A percentile compares a stretch with the other conserved stretches of the same genome.
Evolutionary conservation across 2,888 invertebrate genomes (phyloP).

Genomic region (Amaurobius ferox): DNA sequence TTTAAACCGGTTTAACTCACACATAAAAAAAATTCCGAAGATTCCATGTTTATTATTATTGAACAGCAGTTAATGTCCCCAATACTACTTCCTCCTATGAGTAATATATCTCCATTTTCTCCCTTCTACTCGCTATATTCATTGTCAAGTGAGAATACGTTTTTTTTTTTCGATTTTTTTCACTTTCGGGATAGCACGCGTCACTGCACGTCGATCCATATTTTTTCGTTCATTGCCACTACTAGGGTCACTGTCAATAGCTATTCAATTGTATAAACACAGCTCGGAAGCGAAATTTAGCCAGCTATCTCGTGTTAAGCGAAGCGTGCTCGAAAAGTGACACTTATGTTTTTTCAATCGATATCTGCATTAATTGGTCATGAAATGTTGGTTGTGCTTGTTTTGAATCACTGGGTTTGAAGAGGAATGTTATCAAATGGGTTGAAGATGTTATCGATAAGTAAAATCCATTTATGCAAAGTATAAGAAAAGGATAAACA

Average conservation of each 20-base stretch:
- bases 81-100: neutral
- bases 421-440: too few species aligned
- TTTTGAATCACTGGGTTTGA: too few species aligned
- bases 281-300: conserved; percentile 5
- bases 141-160: conserved; percentile 2
- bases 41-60: neutral
- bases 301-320: conserved; percentile 13
- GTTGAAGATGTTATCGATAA: too few species aligned
- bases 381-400: too few species aligned
- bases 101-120: neutral
- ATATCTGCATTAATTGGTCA: too few species aligned
- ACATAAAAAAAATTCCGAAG: too few species aligned
- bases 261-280: conserved; percentile 22
- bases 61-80: neutral
- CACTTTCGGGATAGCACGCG: conserved; percentile 20
- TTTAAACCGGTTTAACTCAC: too few species aligned
- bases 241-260: conserved; percentile 28
- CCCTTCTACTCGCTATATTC: neutral
- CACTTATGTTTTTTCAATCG: too few species aligned
- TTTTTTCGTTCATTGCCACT: conserved; percentile 45
- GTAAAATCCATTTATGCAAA: too few species aligned
- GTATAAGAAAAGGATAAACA: too few species aligned
- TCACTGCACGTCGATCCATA: conserved; percentile 24
- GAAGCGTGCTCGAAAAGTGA: conserved; percentile 15
- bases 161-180: conserved; percentile 23